Evolutionary conservation across 2,888 invertebrate species (phyloP).

Genomic region (Choristoneura rosaceana): DNA sequence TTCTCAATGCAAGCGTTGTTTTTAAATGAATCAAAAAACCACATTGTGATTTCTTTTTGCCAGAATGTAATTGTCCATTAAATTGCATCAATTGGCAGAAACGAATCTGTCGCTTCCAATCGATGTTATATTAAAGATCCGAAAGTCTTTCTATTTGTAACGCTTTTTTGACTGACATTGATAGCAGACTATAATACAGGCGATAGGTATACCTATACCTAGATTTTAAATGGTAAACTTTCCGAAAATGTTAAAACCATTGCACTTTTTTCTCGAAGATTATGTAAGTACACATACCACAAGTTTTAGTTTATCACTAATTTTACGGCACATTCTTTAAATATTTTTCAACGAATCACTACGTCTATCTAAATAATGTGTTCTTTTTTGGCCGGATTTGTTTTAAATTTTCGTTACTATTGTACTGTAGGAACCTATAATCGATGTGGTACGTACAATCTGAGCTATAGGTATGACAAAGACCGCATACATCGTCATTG

Average conservation of each 20-base stretch:
- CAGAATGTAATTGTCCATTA: slow-evolving; percentile 31
- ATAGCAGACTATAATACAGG: background rate
- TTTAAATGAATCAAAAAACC: slow-evolving; percentile 24
- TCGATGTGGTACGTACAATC: background rate
- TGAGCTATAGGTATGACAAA: background rate
- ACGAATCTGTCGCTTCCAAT: background rate
- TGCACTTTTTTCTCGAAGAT: no score
- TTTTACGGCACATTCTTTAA: background rate
- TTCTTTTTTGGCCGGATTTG: background rate
- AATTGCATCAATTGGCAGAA: slow-evolving; percentile 11
- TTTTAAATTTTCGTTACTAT: background rate
- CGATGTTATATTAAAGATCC: background rate
- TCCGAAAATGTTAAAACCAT: no score
- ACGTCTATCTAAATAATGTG: background rate
- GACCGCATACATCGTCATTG: slow-evolving; percentile 21
- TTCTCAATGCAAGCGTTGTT: slow-evolving; percentile 21
- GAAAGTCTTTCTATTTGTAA: background rate
- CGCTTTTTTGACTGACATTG: background rate
- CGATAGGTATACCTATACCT: background rate
- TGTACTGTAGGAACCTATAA: background rate
- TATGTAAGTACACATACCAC: no score
- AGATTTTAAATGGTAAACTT: no score
- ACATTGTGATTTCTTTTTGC: slow-evolving; percentile 17
- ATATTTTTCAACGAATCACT: background rate
- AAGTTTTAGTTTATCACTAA: background rate